Base-by-base conservation (phyloP, 2,113 vertebrate genomes). In the Nestor notabilis region DNA sequence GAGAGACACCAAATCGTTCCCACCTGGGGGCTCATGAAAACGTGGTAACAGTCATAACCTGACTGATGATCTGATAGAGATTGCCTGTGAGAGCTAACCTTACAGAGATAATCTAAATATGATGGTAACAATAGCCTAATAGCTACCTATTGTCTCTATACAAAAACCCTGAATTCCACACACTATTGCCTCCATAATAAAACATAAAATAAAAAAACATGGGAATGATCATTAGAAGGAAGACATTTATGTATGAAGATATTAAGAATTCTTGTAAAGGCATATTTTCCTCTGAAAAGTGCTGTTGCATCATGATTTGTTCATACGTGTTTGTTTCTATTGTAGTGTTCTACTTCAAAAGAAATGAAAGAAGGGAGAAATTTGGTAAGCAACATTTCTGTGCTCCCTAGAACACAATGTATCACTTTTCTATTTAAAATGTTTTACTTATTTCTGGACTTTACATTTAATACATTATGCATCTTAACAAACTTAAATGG, bases 21-120 rank as follows among this genome's bases (percentile, higher is more conserved):
- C 41, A 79, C 39, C 28, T 49, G 28, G 43, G 33, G 39, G 27
- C 49, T 79, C 3, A 0, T 15, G 69, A 53, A 76, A 49, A 11
- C 27, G 39, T 53, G 55, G 14, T 8, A 61, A 75, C 13, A 60
- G 23, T 1, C 7, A 35, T 17, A 68, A 75, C 15, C 55, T 71
- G 17, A 35, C 5, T 37, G 19, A 29, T 74, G 47, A 29, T 41
- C 39, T 49, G 58, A 29, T 1, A 53, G 39, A 66, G 19, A 58
- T 52, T 2, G 4, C 50, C 49, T 16, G 0, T n/a, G 41, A 2
- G 2, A 83, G n/a, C 16, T 3, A 75, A 27, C 10, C 13, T 72
- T 43, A 16, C 17, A 55, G 7, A 2, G 2, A 33, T 74, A 47
- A 21, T 61, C 63, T 75, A 66, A 49, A 77, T 63, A 10, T 7